These are phyloP conservation scores for Panurus biarmicus DNA, from an alignment of 2,113 vertebrate species.

Conservation along the genomic window DNA sequence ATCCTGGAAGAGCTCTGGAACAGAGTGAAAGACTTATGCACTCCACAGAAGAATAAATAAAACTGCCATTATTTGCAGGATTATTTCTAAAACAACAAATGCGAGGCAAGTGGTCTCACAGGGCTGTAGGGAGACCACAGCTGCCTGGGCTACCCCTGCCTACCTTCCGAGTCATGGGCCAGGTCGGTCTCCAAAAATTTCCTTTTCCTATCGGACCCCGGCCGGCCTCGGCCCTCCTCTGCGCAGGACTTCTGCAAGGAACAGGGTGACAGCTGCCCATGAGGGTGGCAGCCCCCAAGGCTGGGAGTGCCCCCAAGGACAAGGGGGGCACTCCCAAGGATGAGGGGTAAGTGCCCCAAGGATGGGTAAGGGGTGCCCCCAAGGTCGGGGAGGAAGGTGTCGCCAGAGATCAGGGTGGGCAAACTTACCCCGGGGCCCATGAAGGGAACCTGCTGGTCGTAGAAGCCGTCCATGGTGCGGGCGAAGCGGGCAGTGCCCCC, in stretches of 20 bases:
- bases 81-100: neutral
- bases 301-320: neutral
- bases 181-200: constrained; percentile 92
- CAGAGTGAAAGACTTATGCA: constrained; percentile 40
- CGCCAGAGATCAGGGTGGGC: neutral
- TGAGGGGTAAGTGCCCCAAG: neutral
- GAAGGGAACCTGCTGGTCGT: constrained; percentile 95
- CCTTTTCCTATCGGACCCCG: constrained; percentile 83
- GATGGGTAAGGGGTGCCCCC: neutral
- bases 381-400: no score
- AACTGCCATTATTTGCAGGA: neutral
- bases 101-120: accelerated
- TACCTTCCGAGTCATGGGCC: constrained; percentile 96
- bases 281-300: neutral
- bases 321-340: neutral
- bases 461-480: constrained; percentile 92
- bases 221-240: constrained; percentile 77
- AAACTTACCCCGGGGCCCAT: constrained; percentile 87
- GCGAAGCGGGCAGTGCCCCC: constrained; percentile 52
- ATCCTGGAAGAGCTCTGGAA: constrained; percentile 95
- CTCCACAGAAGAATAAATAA: neutral
- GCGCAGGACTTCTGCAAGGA: constrained; percentile 71
- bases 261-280: neutral
- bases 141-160: neutral
- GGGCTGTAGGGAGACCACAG: neutral